A percentile compares a stretch with the other conserved stretches of the same genome.
These are phyloP conservation scores for Seriola quinqueradiata DNA, from an alignment of 2,113 vertebrate species.

Conservation along the genomic window DNA sequence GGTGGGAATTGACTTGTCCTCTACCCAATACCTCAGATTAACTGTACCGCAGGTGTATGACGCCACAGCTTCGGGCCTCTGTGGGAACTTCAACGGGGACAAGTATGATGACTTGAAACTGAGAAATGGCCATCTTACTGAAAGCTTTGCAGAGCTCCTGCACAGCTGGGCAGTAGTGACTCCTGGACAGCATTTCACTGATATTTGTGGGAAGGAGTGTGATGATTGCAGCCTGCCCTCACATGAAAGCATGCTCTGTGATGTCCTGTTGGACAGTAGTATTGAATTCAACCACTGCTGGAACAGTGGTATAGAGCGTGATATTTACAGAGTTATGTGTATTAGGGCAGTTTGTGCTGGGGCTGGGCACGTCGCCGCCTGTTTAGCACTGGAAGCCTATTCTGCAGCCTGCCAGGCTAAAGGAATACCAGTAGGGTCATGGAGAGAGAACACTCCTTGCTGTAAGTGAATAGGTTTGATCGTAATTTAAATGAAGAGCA, in stretches of 20 bases:
- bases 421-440: constrained; percentile 33
- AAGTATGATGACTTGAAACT: constrained; percentile 64
- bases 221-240: constrained; percentile 11
- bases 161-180: constrained; percentile 50
- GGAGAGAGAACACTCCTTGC: constrained; percentile 40
- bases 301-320: constrained; percentile 16
- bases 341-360: constrained; percentile 41
- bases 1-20: constrained; percentile 41
- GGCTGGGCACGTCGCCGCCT: constrained; percentile 7
- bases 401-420: constrained; percentile 37
- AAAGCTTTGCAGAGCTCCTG: constrained; percentile 40
- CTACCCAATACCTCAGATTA: constrained; percentile 48
- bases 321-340: constrained; percentile 41
- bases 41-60: constrained; percentile 27
- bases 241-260: constrained; percentile 3
- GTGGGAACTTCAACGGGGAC: constrained; percentile 79
- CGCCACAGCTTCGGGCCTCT: constrained; percentile 70
- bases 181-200: constrained; percentile 30
- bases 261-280: constrained; percentile 32
- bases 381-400: constrained; percentile 48
- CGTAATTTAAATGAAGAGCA: not conserved
- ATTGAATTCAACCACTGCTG: constrained; percentile 35
- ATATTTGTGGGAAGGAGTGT: constrained; percentile 25
- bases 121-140: not conserved
- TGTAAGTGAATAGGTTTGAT: constrained; percentile 14